Conservation (phyloP, 2,113 vertebrate genomes). For the Speoplatyrhinus poulsoni region DNA sequence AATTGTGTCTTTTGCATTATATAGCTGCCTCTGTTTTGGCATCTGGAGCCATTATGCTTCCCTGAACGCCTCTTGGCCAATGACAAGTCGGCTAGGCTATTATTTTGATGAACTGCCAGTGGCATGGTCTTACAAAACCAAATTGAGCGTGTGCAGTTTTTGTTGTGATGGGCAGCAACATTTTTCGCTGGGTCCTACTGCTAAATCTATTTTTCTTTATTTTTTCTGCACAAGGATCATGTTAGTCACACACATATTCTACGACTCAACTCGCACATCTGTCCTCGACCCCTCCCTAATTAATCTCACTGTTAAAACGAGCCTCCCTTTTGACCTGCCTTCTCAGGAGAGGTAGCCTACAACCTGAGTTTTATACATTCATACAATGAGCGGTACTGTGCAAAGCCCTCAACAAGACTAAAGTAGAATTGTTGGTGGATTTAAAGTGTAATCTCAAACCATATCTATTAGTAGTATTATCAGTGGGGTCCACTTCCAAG, state of each 20-base stretch:
- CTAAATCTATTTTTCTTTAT: constrained; percentile 34
- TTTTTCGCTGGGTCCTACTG: constrained; percentile 75
- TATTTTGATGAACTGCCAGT: constrained; percentile 49
- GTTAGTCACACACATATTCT: constrained; percentile 21
- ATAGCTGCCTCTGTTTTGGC: constrained; percentile 65
- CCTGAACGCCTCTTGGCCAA: constrained; percentile 72
- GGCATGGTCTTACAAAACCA: constrained; percentile 58
- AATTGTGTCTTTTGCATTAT: constrained; percentile 57
- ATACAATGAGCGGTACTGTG: constrained; percentile 76
- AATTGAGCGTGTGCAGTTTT: constrained; percentile 62
- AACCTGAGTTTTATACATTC: constrained; percentile 43
- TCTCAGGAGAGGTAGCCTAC: constrained; percentile 37
- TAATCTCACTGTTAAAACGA: constrained; percentile 28
- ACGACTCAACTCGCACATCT: too few species aligned
- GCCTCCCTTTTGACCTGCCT: constrained; percentile 29
- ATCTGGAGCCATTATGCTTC: constrained; percentile 67
- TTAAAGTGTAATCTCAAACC: constrained; percentile 78
- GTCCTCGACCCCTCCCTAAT: constrained; percentile 18
- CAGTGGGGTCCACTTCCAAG: constrained; percentile 74
- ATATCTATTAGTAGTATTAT: constrained; percentile 56
- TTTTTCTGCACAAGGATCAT: constrained; percentile 17
- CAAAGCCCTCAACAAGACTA: constrained; percentile 61
- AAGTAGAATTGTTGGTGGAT: constrained; percentile 71
- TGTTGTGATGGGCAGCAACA: neutral
- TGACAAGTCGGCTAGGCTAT: constrained; percentile 60